Percentiles rank a stretch among this genome's conserved stretches.
phyloP scores from a whole-genome alignment of 1,140 invertebrate genomes.

The Sminthurides bifidus region DNA sequence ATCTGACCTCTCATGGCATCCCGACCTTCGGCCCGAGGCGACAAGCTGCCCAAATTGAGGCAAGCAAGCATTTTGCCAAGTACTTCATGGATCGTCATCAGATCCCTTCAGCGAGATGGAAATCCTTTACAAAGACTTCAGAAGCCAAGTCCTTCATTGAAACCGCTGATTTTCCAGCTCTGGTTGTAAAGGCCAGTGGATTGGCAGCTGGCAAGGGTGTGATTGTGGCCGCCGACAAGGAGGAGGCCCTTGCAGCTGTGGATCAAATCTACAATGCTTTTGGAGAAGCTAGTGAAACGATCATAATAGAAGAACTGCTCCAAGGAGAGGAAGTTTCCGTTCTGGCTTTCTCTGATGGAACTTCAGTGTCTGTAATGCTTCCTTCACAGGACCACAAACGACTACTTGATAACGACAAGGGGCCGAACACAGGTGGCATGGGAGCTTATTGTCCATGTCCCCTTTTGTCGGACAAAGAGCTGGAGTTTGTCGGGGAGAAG shows the following conservation, averaged over 20 bases:
- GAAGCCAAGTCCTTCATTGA: conserved; percentile 71
- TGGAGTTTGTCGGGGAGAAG: conserved; percentile 53
- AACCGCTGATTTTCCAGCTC: conserved; percentile 58
- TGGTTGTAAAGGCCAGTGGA: conserved; percentile 89
- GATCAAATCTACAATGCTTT: conserved; percentile 66
- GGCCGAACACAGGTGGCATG: conserved; percentile 98
- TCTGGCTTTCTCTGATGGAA: conserved; percentile 82
- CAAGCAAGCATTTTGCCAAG: conserved; percentile 88
- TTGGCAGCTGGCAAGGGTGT: conserved; percentile 95
- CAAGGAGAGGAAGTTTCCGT: conserved; percentile 89
- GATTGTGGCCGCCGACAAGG: conserved; percentile 59
- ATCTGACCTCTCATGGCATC: conserved; percentile 49
- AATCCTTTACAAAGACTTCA: conserved; percentile 59
- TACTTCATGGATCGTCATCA: conserved; percentile 76
- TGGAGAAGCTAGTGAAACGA: conserved; percentile 64
- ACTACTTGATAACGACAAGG: conserved; percentile 68
- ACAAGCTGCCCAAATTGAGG: conserved; percentile 73
- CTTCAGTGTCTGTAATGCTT: conserved; percentile 65
- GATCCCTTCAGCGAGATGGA: conserved; percentile 80
- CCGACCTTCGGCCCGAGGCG: conserved; percentile 74
- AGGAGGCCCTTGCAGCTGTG: conserved; percentile 69
- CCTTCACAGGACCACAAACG: conserved; percentile 93
- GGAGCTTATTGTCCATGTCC: conserved; percentile 90
- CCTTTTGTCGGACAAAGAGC: conserved; percentile 50
- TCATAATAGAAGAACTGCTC: conserved; percentile 84